Conservation (phyloP, 2,113 vertebrate genomes). For the Paralichthys olivaceus region DNA sequence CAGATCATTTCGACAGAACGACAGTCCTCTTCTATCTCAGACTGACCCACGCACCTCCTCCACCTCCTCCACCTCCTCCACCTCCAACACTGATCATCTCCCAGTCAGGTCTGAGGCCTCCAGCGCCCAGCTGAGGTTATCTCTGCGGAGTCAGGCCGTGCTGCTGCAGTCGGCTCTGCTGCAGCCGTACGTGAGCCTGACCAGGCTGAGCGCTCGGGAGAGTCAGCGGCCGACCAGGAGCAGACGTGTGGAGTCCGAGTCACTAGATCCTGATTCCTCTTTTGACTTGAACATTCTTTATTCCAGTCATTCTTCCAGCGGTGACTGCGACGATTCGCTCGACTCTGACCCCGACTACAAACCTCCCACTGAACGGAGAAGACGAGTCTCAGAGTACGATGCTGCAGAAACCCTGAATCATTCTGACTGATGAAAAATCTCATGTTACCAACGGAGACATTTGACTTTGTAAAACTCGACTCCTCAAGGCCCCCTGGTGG, state of each 20-base stretch:
- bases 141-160: too few species aligned
- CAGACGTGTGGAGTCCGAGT: not conserved
- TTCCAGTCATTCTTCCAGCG: constrained; percentile 51
- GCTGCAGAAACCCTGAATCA: not conserved
- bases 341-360: not conserved
- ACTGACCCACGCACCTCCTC: too few species aligned
- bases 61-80: too few species aligned
- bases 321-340: constrained; percentile 25
- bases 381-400: constrained; percentile 25
- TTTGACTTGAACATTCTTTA: constrained; percentile 72
- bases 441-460: not conserved
- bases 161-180: not conserved
- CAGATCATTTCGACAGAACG: not conserved
- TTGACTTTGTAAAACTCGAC: not conserved
- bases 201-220: not conserved
- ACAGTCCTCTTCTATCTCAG: too few species aligned
- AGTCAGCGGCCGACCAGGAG: not conserved
- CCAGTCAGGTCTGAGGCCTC: too few species aligned
- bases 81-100: too few species aligned
- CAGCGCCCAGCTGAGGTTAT: not conserved
- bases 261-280: not conserved
- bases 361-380: not conserved
- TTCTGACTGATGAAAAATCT: not conserved
- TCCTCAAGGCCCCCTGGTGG: not conserved
- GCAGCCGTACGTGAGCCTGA: not conserved